Percentiles rank a stretch among this genome's conserved stretches.
Conservation (phyloP, 1,140 invertebrate species). For the Platorchestia sp. region DNA sequence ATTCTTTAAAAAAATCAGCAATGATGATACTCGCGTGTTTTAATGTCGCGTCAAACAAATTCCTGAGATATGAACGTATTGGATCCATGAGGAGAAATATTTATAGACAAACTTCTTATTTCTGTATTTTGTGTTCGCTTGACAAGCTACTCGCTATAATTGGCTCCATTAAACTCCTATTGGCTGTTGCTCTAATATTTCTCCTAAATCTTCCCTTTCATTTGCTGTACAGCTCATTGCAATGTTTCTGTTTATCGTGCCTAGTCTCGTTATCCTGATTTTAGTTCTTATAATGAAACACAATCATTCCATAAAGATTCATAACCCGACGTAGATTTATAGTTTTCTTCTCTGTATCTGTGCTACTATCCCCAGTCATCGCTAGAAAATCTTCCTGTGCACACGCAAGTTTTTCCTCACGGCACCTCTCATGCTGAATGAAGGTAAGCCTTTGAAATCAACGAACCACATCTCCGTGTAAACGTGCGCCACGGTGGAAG, state of each 20-base stretch:
- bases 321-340: conserved; percentile 31
- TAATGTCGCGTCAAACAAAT: not conserved
- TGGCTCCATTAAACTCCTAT: not conserved
- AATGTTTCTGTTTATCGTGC: not conserved
- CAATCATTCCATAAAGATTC: conserved; percentile 2
- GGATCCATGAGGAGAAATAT: not conserved
- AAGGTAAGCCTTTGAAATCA: not conserved
- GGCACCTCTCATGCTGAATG: not conserved
- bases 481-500: not conserved
- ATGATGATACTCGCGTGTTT: not conserved
- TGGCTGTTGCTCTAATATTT: not conserved
- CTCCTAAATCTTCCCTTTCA: not conserved
- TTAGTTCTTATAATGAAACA: not conserved
- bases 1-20: too few species aligned
- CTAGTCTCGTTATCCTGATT: not conserved
- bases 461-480: not conserved
- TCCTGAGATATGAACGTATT: not conserved
- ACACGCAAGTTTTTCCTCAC: not conserved
- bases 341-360: conserved; percentile 5
- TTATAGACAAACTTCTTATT: not conserved
- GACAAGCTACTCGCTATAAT: not conserved
- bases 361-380: not conserved
- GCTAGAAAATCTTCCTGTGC: not conserved
- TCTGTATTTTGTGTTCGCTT: not conserved
- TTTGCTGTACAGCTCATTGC: not conserved